Evolutionary conservation across 2,888 invertebrate species (phyloP), one percentile per base, ranked within the genome.

Genomic region (Uloborus plumipes): DNA sequence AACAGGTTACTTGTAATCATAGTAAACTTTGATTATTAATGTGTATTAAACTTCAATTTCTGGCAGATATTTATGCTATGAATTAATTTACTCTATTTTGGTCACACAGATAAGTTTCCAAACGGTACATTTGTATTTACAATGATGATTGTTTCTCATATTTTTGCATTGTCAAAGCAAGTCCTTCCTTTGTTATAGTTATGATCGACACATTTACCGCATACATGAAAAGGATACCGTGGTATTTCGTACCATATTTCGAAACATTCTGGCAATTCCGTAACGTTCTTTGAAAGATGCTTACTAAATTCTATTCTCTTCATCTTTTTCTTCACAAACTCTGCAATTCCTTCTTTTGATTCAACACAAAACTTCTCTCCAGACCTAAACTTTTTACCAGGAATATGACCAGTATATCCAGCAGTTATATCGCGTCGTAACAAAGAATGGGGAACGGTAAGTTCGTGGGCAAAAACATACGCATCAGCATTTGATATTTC

Each of bases 191-290:
- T 7, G 39, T 39, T 39, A 39, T 39, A 11, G 9, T 39, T 39
- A 7, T 39, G 39, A 39, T 39, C 39, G 1, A 39, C 39, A 39
- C 39, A 39, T 11, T 39, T 55, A 14, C 55, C 55, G 20, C 55
- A 55, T n/a, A 55, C 9, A 55, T 55, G 55, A 55, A 6, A 20
- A n/a, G n/a, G 6, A 55, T 55, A 18, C 31, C 67, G 51, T 7
- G 67, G 67, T 16, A 67, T 26, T 55, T 67, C 67, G 26, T 67
- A 67, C 67, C 67, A 67, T 18, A 67, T 22, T 67, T 67, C 51
- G 50, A 67, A 67, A 18, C 53, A 53, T 2, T 20, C 2, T 14
- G 53, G 67, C 3, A 67, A 13, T 2, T 55, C 18, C n/a, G 16
- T 53, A 11, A 67, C 3, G 26, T 14, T 53, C 16, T 67, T 7